phyloP scores from a whole-genome alignment of 2,797 vertebrate species.

The Megaceryle alcyon region DNA sequence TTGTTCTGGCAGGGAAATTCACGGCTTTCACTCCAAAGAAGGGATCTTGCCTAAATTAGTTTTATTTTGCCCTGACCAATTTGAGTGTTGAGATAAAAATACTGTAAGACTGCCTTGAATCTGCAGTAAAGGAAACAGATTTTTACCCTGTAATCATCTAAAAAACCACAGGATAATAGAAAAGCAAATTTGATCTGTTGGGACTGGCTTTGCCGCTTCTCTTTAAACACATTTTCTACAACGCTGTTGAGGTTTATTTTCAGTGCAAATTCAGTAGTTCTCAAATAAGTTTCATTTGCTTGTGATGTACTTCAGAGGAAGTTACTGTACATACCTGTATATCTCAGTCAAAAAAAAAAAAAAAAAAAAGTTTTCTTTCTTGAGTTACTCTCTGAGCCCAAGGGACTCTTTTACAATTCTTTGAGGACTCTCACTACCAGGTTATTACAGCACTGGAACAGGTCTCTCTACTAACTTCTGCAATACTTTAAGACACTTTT shows the following conservation, averaged over 20 bases:
- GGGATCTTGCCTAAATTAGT: constrained; percentile 21
- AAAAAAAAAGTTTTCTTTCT: constrained; percentile 12
- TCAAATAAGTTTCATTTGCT: neutral
- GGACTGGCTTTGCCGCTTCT: neutral
- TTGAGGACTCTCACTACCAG: neutral
- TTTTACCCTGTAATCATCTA: neutral
- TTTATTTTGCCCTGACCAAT: neutral
- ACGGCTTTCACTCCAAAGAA: neutral
- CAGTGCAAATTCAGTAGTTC: neutral
- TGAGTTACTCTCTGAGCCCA: neutral
- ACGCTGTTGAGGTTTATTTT: neutral
- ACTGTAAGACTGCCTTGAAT: neutral
- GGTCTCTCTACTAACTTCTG: constrained; percentile 9
- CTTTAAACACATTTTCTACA: neutral
- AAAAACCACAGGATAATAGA: neutral
- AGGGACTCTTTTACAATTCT: constrained; percentile 15
- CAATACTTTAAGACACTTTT: neutral
- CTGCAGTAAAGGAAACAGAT: neutral
- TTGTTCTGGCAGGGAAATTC: neutral
- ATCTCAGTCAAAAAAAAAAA: neutral
- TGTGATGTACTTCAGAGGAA: neutral
- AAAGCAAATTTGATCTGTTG: neutral
- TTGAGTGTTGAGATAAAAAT: neutral
- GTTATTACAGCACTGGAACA: constrained; percentile 30
- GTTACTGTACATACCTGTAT: neutral